Base-by-base conservation (phyloP, 2,888 invertebrate species). In the Coremacera marginata region DNA sequence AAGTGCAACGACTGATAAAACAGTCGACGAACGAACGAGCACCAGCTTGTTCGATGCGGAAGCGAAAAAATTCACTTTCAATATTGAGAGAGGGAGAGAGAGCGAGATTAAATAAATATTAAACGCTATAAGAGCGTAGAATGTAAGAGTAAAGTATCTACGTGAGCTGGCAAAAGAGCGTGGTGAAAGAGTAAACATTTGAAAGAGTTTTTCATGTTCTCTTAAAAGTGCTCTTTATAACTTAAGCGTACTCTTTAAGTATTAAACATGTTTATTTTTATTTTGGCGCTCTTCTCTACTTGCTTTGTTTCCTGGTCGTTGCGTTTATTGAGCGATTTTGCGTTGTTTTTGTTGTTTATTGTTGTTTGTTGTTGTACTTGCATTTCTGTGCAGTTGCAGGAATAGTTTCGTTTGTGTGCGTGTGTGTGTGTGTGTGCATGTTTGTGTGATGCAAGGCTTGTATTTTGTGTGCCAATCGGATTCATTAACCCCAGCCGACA, bases 391-490 rank as follows among this genome's bases (percentile, higher is more conserved):
- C 55, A 22, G 9, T 11, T 71, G 76, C 51, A 63, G 75, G 65
- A 76, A 77, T 77, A 78, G 16, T 75, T 79, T 81, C 79, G 79
- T 31, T n/a, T 8, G 22, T 14, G 80, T 82, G 82, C 82, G 75
- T 73, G 34, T 77, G 76, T 74, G 31, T 70, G 52, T 37, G 72
- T 77, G 25, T 72, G 73, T 68, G 65, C 68, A 67, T 73, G 75
- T n/a, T 76, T 57, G 68, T 74, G 77, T 71, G 67, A 70, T 79
- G 75, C 76, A 77, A 78, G 77, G 76, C 60, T 79, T 83, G 83
- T 83, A 82, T 82, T 84, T 84, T 86, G 85, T 88, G 88, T 88
- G 88, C 87, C 87, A 87, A 87, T 87, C 86, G 84, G 86, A 86
- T 88, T 87, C 88, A 87, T 88, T 88, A 88, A 88, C 88, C 88